phyloP scores from a whole-genome alignment of 1,140 invertebrate genomes.

The Neelides sp. region DNA sequence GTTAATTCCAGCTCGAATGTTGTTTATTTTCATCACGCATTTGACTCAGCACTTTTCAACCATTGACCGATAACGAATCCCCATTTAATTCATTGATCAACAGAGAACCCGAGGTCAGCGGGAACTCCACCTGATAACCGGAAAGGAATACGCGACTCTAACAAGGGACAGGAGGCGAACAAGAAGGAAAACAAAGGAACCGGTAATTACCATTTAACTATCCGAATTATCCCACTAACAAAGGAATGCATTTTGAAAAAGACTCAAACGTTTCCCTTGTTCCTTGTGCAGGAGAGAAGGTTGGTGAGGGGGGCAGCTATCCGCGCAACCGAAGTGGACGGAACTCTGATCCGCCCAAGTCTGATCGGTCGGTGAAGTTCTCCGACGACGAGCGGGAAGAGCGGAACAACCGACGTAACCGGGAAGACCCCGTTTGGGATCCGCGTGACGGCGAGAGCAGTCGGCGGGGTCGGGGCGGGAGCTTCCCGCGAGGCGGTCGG shows the following conservation, averaged over 20 bases:
- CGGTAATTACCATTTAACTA: no score
- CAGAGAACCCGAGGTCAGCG: slow-evolving; percentile 13
- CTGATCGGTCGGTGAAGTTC: slow-evolving; percentile 41
- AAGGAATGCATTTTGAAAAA: no score
- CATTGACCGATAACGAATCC: background rate
- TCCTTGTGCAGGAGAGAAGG: no score
- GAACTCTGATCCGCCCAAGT: slow-evolving; percentile 29
- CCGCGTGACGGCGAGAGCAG: no score
- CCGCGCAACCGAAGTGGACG: no score
- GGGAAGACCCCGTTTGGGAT: slow-evolving; percentile 46
- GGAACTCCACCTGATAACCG: slow-evolving; percentile 1
- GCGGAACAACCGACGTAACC: slow-evolving; percentile 57
- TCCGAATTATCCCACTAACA: no score
- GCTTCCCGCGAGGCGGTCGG: slow-evolving; percentile 34
- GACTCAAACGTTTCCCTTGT: no score
- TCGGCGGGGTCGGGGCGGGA: slow-evolving; percentile 31
- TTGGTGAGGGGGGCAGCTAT: no score
- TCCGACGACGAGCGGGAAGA: slow-evolving; percentile 51
- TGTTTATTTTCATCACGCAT: no score
- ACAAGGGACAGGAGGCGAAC: slow-evolving; percentile 16
- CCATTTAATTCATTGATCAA: background rate
- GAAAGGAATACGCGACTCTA: slow-evolving; percentile 29
- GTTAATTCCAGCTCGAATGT: no score
- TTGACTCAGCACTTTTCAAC: no score
- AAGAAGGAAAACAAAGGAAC: background rate